Evolutionary conservation across 2,797 vertebrate genomes (phyloP).

Genomic region (Arrhamphus sclerolepis): DNA sequence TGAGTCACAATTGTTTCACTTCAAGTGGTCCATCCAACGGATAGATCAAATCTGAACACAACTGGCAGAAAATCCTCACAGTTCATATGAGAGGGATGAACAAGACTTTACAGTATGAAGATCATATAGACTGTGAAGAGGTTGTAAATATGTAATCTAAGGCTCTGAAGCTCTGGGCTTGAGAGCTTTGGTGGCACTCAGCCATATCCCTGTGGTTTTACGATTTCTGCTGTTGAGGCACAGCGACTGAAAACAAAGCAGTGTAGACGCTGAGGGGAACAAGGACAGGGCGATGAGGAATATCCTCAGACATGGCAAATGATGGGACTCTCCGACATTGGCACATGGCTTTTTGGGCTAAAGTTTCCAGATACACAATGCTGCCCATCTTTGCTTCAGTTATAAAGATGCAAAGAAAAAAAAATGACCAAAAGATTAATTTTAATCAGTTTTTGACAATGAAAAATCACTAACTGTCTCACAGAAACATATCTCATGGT

Average conservation of each 20-base stretch:
- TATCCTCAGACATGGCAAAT: constrained; percentile 27
- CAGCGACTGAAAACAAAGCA: constrained; percentile 57
- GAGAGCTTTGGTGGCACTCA: constrained; percentile 65
- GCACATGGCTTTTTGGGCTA: background rate
- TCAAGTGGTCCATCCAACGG: background rate
- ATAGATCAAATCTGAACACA: constrained; percentile 27
- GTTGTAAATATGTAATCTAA: constrained; percentile 61
- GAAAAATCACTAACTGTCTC: too few species aligned
- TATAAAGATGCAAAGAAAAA: too few species aligned
- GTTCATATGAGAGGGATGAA: constrained; percentile 49
- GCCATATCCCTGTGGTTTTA: constrained; percentile 68
- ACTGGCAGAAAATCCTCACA: constrained; percentile 25
- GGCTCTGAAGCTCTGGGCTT: constrained; percentile 57
- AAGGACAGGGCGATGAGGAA: constrained; percentile 27
- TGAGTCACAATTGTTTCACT: constrained; percentile 7
- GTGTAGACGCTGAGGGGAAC: constrained; percentile 40
- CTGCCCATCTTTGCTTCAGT: too few species aligned
- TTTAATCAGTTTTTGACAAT: too few species aligned
- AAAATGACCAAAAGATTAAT: too few species aligned
- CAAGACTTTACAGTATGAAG: constrained; percentile 51
- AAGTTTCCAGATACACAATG: background rate
- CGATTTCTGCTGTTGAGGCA: constrained; percentile 54
- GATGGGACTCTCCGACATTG: constrained; percentile 17
- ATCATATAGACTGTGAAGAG: constrained; percentile 36
- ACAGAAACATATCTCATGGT: too few species aligned